Evolutionary conservation across 1,140 invertebrate genomes (phyloP).

Genomic region (Pseudomyrmex gracilis): DNA sequence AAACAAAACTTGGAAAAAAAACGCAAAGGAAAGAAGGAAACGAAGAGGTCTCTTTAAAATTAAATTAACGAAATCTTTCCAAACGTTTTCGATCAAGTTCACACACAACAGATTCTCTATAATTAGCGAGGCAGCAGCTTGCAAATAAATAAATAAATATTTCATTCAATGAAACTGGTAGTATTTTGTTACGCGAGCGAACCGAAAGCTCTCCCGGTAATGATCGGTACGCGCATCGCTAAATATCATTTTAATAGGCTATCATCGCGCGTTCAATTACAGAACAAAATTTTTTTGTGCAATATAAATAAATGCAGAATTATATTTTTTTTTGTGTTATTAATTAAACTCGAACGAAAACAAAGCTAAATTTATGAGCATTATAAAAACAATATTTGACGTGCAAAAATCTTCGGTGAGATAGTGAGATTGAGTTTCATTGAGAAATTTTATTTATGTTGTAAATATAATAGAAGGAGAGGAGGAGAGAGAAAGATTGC

Average conservation of each 20-base stretch:
- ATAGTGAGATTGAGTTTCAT: background rate
- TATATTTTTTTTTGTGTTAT: constrained; percentile 23
- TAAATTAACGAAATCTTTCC: background rate
- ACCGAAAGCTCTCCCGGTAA: constrained; percentile 6
- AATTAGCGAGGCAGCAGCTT: constrained; percentile 1
- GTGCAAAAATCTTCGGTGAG: no score
- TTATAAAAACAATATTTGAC: background rate
- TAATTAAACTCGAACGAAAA: background rate
- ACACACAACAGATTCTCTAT: background rate
- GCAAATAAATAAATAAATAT: constrained; percentile 56
- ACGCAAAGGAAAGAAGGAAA: no score
- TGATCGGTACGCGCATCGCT: constrained; percentile 2
- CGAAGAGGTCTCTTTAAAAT: background rate
- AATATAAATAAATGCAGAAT: background rate
- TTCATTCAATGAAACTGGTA: constrained; percentile 1
- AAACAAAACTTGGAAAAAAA: background rate
- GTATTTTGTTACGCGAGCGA: constrained; percentile 20
- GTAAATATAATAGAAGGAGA: background rate
- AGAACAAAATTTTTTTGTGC: constrained; percentile 10
- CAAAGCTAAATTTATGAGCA: constrained; percentile 6
- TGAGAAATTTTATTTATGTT: constrained; percentile 1
- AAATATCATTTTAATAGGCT: constrained; percentile 48
- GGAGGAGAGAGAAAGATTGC: no score
- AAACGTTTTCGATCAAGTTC: no score
- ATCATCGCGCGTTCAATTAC: background rate